phyloP scores from a whole-genome alignment of 2,113 vertebrate species.

The Eptatretus burgeri region DNA sequence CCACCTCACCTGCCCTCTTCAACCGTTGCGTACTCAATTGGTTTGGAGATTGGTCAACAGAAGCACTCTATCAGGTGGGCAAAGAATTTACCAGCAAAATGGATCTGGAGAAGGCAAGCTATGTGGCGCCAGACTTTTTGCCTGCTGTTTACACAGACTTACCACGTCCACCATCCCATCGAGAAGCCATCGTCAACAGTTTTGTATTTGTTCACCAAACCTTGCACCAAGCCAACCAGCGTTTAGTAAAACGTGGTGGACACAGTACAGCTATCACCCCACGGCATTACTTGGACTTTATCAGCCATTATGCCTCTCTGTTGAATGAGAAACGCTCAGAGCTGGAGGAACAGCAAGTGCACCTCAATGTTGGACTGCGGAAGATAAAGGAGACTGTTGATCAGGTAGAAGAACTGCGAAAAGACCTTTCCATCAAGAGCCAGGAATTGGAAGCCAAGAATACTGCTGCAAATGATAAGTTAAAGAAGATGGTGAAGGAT shows the following conservation, averaged over 20 bases:
- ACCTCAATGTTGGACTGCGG: constrained; percentile 5
- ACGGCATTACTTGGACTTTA: constrained; percentile 4
- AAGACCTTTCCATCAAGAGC: constrained; percentile 1
- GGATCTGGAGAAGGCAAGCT: constrained; percentile 1
- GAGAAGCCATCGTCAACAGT: constrained; percentile 2
- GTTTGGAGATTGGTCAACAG: constrained; percentile 6
- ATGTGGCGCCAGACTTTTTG: background rate
- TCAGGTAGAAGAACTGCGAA: background rate
- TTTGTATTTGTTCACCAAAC: constrained; percentile 4
- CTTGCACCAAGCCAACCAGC: background rate
- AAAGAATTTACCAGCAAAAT: constrained; percentile 5
- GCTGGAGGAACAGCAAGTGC: constrained; percentile 4
- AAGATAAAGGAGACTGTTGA: constrained; percentile 2
- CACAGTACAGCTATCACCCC: background rate
- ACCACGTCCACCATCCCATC: background rate
- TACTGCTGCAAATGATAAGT: constrained; percentile 2
- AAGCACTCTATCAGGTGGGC: background rate
- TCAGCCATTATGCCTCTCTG: background rate
- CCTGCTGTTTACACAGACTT: background rate
- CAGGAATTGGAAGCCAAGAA: constrained; percentile 4
- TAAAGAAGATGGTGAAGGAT: constrained; percentile 5
- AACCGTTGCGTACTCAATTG: constrained; percentile 4
- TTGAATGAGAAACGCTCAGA: background rate
- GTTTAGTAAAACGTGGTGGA: background rate
- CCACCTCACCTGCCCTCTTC: constrained; percentile 5